These are phyloP conservation scores for Hexactinellida sp. DNA, from an alignment of 37 sponge, comb jelly and placozoan species.

Conservation along the genomic window DNA sequence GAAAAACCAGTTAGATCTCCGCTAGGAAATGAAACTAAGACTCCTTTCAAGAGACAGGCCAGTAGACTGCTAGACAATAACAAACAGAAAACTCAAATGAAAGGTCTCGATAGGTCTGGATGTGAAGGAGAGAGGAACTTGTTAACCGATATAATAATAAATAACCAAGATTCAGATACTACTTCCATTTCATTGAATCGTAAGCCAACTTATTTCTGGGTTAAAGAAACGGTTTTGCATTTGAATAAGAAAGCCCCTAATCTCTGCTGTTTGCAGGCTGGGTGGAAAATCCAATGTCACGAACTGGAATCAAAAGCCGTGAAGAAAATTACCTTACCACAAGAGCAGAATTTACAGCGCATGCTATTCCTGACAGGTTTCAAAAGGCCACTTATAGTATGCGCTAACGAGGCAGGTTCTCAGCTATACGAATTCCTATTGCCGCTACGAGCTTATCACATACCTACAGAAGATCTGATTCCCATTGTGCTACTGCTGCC, in stretches of 20 bases:
- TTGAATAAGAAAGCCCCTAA: neutral
- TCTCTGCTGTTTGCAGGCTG: neutral
- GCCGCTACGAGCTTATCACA: constrained; percentile 50
- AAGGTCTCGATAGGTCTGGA: neutral
- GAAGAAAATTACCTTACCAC: neutral
- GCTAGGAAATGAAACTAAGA: neutral
- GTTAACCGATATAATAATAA: neutral
- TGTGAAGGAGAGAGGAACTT: neutral
- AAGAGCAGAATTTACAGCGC: neutral
- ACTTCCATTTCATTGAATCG: neutral
- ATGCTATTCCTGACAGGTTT: neutral
- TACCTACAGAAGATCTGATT: constrained; percentile 24
- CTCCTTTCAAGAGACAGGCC: neutral
- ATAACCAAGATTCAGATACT: neutral
- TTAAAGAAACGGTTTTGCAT: neutral
- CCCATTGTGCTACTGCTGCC: constrained; percentile 43
- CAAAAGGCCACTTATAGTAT: constrained; percentile 27
- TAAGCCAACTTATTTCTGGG: neutral
- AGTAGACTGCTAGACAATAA: neutral
- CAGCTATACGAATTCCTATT: constrained; percentile 48
- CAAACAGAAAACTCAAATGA: neutral
- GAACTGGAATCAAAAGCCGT: neutral
- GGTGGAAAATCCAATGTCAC: neutral
- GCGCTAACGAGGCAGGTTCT: constrained; percentile 18
- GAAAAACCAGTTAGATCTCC: no score